Conservation (phyloP, 1,140 invertebrate genomes). For the Leptonema lineaticorne region DNA sequence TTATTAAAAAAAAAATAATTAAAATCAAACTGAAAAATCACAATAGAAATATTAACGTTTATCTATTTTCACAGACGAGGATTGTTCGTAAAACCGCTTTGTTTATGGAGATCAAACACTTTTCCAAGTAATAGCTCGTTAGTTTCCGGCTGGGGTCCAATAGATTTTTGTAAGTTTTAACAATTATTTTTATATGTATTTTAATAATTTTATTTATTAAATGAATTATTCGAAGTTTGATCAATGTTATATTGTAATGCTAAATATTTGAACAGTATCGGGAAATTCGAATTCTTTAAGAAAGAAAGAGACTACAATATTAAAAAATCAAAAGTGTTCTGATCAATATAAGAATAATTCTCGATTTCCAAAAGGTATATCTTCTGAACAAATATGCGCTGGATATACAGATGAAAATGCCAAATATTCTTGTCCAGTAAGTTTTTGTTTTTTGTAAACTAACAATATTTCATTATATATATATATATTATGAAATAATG, state of each 20-base stretch:
- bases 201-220: neutral
- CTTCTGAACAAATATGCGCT: neutral
- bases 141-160: neutral
- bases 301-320: neutral
- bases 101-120: neutral
- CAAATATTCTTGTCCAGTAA: neutral
- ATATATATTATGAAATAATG: too few relatives aligned
- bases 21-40: too few relatives aligned
- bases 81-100: neutral
- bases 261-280: neutral
- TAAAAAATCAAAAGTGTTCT: neutral
- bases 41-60: too few relatives aligned
- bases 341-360: neutral
- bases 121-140: neutral
- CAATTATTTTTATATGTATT: neutral
- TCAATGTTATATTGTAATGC: neutral
- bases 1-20: too few relatives aligned
- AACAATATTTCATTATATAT: too few relatives aligned
- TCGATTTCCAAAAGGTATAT: neutral
- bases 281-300: neutral
- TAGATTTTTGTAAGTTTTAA: slow-evolving; percentile 6
- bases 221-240: too few relatives aligned
- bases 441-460: too few relatives aligned
- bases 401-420: neutral
- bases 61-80: neutral